Evolutionary conservation across 2,888 invertebrate species (phyloP), one percentile per base, ranked within the genome.

Genomic region (Drosophila borealis): DNA sequence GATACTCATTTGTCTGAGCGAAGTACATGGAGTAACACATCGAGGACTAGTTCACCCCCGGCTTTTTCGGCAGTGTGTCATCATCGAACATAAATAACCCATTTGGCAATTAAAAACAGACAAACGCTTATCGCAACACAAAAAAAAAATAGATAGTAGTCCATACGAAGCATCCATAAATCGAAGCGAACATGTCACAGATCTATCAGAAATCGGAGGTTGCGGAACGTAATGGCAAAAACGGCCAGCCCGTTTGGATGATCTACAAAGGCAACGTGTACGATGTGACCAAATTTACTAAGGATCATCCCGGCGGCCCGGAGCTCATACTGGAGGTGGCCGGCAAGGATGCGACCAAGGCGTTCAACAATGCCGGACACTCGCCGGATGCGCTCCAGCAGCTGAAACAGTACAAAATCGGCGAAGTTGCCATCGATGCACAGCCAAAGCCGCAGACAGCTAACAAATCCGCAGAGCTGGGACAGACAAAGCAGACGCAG

Each of bases 301-400:
- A 93, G 8, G 93, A 95, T 92, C 96, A 96, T 92, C 96, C 96
- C 0, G 96, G 95, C 0, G 96, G 96, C 0, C 88, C 89, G 0
- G 95, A 95, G 25, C 72, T 94, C 13, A 92, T 96, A 39, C 80
- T 92, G 17, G 96, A 96, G 78, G 94, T 93, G 56, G 96, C 94
- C 0, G 96, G 96, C 8, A 94, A 92, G 78, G 95, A 96, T 89
- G 94, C 93, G 3, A 95, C 95, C 0, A 93, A 93, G 70, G 94
- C 93, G 0, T 96, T 95, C 90, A 93, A 95, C 33, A 94, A 94
- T 37, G 93, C 93, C 0, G 96, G 95, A 0, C 96, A 96, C 92
- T 95, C 95, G 0, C 87, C 93, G 0, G 95, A 96, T 87, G 96
- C 96, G 0, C 92, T 92, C 55, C 92, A 89, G 29, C 92, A 94